Base-by-base conservation (phyloP, 2,113 vertebrate species). In the Alces alces region DNA sequence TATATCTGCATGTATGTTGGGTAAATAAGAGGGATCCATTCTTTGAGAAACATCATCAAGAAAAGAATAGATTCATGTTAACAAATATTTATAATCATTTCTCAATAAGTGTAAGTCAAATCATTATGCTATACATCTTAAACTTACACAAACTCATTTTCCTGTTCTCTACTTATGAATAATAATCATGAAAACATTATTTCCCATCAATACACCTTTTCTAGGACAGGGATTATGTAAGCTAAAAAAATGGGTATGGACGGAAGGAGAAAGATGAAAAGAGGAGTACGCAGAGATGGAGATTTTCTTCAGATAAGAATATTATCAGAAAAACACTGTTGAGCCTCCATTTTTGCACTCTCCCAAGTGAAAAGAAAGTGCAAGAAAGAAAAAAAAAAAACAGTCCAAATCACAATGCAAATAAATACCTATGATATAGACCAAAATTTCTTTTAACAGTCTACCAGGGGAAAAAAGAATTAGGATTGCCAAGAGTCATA, bases 361-460 rank as follows among this genome's bases (percentile, higher is more conserved):
- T 19, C 6, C 9, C 9, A 84, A 82, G 50, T 54, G 33, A 54
- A 82, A 36, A 82, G 11, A 54, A 82, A 82, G 50, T 82, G 19
- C 30, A 82, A n/a, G 19, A 2, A 82, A 52, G 19, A 16, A n/a
- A 86, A 15, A 84, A 85, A 84, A 58, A 2, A 84, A 14, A 19
- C 4, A 66, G n/a, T 61, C 27, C 58, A 84, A 79, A 39, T 58
- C 27, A 95, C 43, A 87, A 70, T 78, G 10, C 28, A 93, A 90
- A 85, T 23, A 45, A 57, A 33, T 3, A 93, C 11, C 1, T 55
- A 70, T 33, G 25, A 2, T 76, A 1, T 43, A 86, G 4, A 84
- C 30, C 36, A 92, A 93, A 80, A 76, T 86, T 58, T 54, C 25
- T 86, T 88, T 70, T 79, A 88, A 73, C 54, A 60, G 15, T 83